Percentiles rank a stretch among this genome's conserved stretches.
Evolutionary conservation across 2,888 invertebrate species (phyloP).

Genomic region (Mesorhabditis spiculigera): DNA sequence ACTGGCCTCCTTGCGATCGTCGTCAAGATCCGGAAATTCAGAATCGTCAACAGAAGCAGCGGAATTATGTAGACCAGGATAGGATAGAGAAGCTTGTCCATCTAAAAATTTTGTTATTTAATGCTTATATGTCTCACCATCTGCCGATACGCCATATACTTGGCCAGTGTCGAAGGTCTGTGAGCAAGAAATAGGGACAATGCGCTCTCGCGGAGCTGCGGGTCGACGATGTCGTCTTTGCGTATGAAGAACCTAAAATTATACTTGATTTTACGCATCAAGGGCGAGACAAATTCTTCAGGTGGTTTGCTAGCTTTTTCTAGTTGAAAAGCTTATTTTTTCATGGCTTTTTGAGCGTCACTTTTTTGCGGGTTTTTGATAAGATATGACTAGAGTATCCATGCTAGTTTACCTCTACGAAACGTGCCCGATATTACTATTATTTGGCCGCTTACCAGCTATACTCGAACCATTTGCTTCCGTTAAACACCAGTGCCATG

Average conservation of each 20-base stretch:
- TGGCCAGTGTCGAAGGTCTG: slow-evolving; percentile 34
- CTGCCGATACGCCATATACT: slow-evolving; percentile 33
- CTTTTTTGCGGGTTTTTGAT: too few species aligned
- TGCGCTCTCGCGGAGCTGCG: neutral
- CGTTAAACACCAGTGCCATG: slow-evolving; percentile 49
- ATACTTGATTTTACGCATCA: neutral
- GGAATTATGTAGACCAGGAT: slow-evolving; percentile 51
- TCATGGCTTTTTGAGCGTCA: too few species aligned
- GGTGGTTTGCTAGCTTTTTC: neutral
- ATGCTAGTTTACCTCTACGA: too few species aligned
- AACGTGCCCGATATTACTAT: too few species aligned
- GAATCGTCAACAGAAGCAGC: slow-evolving; percentile 45
- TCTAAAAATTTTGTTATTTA: slow-evolving; percentile 28
- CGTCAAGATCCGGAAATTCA: slow-evolving; percentile 50
- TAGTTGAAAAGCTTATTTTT: too few species aligned
- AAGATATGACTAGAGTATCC: too few species aligned
- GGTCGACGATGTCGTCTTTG: neutral
- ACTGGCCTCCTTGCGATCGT: slow-evolving; percentile 28
- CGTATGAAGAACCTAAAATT: slow-evolving; percentile 11
- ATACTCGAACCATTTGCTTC: slow-evolving; percentile 53
- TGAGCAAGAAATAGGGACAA: slow-evolving; percentile 33
- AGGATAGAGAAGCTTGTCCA: slow-evolving; percentile 51
- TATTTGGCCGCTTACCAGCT: slow-evolving; percentile 31
- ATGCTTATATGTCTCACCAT: slow-evolving; percentile 17
- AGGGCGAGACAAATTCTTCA: slow-evolving; percentile 18